Base-by-base conservation (phyloP, 2,888 invertebrate genomes). In the Himalopsyche anomala region DNA sequence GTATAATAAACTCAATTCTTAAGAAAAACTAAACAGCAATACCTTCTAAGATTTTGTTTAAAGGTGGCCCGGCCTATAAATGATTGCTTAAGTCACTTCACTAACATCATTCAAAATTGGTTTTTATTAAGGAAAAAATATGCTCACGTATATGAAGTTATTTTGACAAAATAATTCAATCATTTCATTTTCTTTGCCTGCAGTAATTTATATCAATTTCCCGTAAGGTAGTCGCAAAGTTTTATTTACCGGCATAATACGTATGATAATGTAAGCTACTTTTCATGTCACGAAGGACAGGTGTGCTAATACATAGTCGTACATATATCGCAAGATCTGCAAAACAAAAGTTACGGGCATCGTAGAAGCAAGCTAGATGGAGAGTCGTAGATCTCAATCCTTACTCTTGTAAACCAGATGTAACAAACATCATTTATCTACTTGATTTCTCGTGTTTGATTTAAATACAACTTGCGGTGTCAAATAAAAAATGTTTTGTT, bases 231-330 rank as follows among this genome's bases (percentile, higher is more conserved):
- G 62, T 62, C 19, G 62, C 62, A 62, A 62, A 62, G 28, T 62
- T 62, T 62, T 62, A 62, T 62, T 62, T 62, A 62, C 19, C 19
- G 62, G n/a, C 28, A 62, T 62, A 62, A 19, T 62, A 62, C 19
- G 28, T 62, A 62, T 28, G 3, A 19, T 62, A 62, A 62, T 19
- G 19, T 62, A 62, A 19, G 28, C 15, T 19, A 62, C 62, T 62
- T 62, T 62, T 62, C 62, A 62, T 62, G 62, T 62, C 62, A 62
- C 19, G 62, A 62, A 62, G 19, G 62, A 19, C 62, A 62, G 62
- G 62, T 62, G 62, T 19, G 19, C 19, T 62, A 62, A 19, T 19
- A 62, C 19, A 62, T 19, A 62, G 19, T 62, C 62, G 19, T 28
- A 62, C 19, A 28, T 28, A 19, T 62, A 62, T 19, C 19, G n/a